phyloP scores from a whole-genome alignment of 2,797 vertebrate species.

The Pangasius sanitwongsei region DNA sequence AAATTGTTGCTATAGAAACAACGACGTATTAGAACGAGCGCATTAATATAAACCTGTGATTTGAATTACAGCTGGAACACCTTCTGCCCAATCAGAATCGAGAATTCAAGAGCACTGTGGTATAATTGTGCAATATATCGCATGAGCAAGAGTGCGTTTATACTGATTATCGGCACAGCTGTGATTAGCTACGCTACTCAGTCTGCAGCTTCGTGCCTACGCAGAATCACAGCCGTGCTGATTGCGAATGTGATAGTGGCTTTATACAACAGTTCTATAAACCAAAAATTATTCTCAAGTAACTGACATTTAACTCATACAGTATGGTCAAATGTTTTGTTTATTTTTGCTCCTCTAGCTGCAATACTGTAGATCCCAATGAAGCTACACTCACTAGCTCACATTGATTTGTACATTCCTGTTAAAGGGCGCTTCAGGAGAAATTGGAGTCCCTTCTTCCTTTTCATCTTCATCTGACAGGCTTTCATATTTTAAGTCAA shows the following conservation, averaged over 20 bases:
- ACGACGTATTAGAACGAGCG: neutral
- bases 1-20: neutral
- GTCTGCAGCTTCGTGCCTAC: neutral
- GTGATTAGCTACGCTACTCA: neutral
- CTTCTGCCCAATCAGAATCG: neutral
- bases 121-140: no score
- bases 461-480: neutral
- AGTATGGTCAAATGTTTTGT: no score
- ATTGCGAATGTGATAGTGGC: neutral
- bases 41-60: neutral
- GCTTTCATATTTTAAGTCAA: neutral
- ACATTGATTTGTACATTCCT: neutral
- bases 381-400: neutral
- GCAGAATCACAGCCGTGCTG: neutral
- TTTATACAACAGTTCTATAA: neutral
- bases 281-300: neutral
- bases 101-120: neutral
- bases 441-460: neutral
- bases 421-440: neutral
- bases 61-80: neutral
- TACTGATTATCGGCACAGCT: neutral
- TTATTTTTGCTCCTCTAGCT: no score
- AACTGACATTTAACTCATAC: neutral
- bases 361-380: neutral
- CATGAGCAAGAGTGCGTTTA: neutral